Evolutionary conservation across 2,113 vertebrate genomes (phyloP).

Genomic region (Pampusana beccarii): DNA sequence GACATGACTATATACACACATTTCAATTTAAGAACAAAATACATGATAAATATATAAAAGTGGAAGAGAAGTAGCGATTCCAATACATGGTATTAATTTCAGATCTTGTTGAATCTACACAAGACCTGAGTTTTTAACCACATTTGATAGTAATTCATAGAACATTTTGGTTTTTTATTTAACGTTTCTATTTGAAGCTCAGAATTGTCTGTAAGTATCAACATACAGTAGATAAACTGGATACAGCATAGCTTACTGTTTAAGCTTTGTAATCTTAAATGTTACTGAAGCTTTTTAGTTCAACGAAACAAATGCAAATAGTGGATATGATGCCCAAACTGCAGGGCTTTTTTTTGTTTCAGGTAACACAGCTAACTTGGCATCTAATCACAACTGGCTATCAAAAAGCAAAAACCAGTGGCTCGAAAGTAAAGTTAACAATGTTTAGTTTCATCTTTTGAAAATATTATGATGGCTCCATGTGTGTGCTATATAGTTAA

Average conservation of each 20-base stretch:
- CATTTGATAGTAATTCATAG: neutral
- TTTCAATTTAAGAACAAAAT: neutral
- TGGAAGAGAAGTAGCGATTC: neutral
- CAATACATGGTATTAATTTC: neutral
- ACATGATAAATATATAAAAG: neutral
- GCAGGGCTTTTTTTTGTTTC: neutral
- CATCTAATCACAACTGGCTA: neutral
- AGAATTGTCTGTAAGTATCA: neutral
- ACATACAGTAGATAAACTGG: neutral
- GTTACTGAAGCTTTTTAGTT: neutral
- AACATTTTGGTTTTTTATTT: neutral
- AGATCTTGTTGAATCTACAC: neutral
- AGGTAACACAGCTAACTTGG: neutral
- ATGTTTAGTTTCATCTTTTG: neutral
- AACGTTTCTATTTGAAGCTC: neutral
- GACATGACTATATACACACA: neutral
- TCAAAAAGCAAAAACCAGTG: neutral
- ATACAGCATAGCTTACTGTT: neutral
- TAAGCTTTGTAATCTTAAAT: neutral
- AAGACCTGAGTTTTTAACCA: neutral
- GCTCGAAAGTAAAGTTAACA: neutral
- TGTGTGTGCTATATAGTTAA: neutral
- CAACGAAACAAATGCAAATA: neutral
- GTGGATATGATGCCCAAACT: neutral
- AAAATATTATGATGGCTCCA: neutral